These are phyloP conservation scores for Zeus faber DNA, from an alignment of 2,113 vertebrate species.

Conservation along the genomic window DNA sequence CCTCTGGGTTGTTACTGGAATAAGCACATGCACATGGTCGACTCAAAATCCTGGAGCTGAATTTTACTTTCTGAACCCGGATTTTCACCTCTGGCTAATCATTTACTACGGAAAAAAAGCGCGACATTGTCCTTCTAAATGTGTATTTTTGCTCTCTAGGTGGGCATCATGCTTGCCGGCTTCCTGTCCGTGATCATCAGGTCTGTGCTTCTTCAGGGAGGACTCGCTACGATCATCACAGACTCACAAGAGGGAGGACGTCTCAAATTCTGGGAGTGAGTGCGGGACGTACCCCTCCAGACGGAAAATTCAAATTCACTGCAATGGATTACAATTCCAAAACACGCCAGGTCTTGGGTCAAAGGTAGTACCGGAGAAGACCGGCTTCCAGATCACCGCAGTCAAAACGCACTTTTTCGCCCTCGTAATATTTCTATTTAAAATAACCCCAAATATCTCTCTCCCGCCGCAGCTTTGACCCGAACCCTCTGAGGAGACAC, in stretches of 20 bases:
- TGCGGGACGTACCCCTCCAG: conserved; percentile 38
- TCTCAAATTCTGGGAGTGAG: conserved; percentile 88
- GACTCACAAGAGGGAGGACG: conserved; percentile 81
- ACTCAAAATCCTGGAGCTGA: too few relatives aligned
- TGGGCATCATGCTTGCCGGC: conserved; percentile 86
- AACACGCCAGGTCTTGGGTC: too few relatives aligned
- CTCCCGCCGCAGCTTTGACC: conserved; percentile 81
- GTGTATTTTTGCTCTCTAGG: conserved; percentile 24
- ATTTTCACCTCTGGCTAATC: too few relatives aligned
- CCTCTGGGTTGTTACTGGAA: too few relatives aligned
- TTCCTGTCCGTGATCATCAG: conserved; percentile 83
- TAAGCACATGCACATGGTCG: too few relatives aligned
- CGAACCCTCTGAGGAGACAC: conserved; percentile 86
- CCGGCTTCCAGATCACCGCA: not conserved
- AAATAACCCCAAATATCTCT: not conserved
- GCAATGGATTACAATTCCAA: too few relatives aligned
- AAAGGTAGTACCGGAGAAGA: too few relatives aligned
- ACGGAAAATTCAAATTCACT: too few relatives aligned
- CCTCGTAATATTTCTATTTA: not conserved
- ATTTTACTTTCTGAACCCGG: too few relatives aligned
- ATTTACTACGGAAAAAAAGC: too few relatives aligned
- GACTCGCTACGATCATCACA: conserved; percentile 73
- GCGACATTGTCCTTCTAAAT: too few relatives aligned
- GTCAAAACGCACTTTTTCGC: not conserved
- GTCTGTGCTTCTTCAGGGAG: conserved; percentile 75